Percentiles rank a stretch among this genome's conserved stretches.
Evolutionary conservation across 2,797 vertebrate genomes (phyloP).

Genomic region (Meriones psammophilus): DNA sequence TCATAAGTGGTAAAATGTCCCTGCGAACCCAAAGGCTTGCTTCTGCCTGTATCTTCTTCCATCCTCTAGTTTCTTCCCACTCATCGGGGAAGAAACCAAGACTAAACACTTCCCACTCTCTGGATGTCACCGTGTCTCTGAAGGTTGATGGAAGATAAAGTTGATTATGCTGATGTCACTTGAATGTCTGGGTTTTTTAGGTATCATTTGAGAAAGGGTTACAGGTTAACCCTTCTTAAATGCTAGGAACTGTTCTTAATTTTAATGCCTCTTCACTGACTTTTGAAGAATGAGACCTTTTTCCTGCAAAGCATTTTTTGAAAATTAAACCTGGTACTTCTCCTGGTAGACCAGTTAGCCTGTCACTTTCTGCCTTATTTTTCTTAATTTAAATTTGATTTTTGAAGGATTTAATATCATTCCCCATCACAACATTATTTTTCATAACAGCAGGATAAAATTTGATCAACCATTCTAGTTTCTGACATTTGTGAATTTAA

Average conservation of each 20-base stretch:
- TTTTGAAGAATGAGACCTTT: slow-evolving; percentile 45
- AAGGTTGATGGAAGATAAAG: slow-evolving; percentile 1
- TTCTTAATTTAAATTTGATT: slow-evolving; percentile 77
- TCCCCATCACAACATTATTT: slow-evolving; percentile 78
- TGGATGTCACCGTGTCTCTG: neutral
- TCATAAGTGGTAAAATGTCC: neutral
- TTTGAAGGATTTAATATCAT: slow-evolving; percentile 80
- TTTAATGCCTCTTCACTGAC: slow-evolving; percentile 64
- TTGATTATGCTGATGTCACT: neutral
- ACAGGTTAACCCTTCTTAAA: slow-evolving; percentile 40
- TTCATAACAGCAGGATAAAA: slow-evolving; percentile 83
- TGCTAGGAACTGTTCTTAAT: slow-evolving; percentile 42
- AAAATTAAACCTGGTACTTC: slow-evolving; percentile 69
- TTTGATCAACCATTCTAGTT: slow-evolving; percentile 78
- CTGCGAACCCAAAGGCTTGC: neutral
- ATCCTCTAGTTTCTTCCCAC: neutral
- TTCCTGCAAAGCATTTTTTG: slow-evolving; percentile 59
- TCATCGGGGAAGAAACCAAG: neutral
- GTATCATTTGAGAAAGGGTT: slow-evolving; percentile 40
- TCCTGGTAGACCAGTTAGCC: slow-evolving; percentile 64
- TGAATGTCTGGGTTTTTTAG: neutral
- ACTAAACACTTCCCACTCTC: neutral
- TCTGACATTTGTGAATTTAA: slow-evolving; percentile 79
- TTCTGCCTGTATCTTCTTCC: neutral
- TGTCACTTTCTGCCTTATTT: slow-evolving; percentile 58